Conservation (phyloP, 2,797 vertebrate species). For the Poecilia velifera region DNA sequence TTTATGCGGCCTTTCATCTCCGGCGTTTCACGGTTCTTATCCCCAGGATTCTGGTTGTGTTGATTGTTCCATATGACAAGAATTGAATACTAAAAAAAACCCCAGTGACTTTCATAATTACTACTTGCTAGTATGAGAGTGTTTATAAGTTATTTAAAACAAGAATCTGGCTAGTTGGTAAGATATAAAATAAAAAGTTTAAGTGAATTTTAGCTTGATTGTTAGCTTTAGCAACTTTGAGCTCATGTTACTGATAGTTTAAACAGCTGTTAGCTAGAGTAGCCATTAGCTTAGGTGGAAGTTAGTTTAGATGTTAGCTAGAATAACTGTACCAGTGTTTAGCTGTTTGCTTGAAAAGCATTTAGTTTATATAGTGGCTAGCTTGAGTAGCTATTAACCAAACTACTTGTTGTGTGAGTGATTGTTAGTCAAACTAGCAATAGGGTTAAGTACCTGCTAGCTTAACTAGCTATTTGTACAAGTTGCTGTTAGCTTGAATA, state of each 20-base stretch:
- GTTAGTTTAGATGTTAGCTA: background rate
- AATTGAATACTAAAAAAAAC: background rate
- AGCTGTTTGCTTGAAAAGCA: background rate
- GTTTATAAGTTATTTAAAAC: background rate
- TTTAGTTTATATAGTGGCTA: background rate
- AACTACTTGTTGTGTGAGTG: background rate
- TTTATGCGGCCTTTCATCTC: conserved; percentile 59
- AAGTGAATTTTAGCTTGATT: background rate
- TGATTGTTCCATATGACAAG: background rate
- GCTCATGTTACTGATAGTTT: background rate
- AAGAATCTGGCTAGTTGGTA: background rate
- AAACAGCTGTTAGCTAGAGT: background rate
- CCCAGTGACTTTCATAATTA: background rate
- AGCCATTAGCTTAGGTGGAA: background rate
- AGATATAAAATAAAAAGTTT: background rate
- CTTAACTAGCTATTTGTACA: background rate
- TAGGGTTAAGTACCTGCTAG: background rate
- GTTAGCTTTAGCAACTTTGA: background rate
- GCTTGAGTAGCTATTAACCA: background rate
- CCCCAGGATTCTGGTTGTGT: conserved; percentile 46
- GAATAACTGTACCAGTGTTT: background rate
- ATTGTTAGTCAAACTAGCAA: background rate
- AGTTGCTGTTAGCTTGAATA: background rate
- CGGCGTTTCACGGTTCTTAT: conserved; percentile 25
- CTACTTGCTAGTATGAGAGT: background rate